Percentiles rank a stretch among this genome's conserved stretches.
Conservation (phyloP, 2,888 invertebrate species). For the Catocala fraxini region DNA sequence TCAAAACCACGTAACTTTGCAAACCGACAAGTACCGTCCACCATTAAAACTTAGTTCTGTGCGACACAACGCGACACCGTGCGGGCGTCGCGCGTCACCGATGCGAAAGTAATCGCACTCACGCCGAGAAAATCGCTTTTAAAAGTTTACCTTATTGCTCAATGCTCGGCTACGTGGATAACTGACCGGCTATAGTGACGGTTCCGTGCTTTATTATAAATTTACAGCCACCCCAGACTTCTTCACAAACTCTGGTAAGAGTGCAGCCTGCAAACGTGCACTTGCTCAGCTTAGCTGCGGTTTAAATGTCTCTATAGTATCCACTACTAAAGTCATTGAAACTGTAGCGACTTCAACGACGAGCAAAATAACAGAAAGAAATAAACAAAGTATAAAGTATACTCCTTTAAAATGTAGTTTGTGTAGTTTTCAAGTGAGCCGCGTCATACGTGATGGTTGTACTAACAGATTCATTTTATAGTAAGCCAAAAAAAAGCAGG, state of each 20-base stretch:
- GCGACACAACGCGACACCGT: slow-evolving; percentile 43
- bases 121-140: slow-evolving; percentile 55
- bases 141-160: slow-evolving; percentile 52
- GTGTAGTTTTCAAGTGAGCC: no score
- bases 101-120: slow-evolving; percentile 53
- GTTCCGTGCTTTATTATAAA: slow-evolving; percentile 38
- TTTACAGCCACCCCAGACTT: slow-evolving; percentile 21
- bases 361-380: no score
- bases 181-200: slow-evolving; percentile 23
- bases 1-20: slow-evolving; percentile 56
- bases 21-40: slow-evolving; percentile 60
- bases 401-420: no score
- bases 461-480: no score
- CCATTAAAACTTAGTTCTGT: slow-evolving; percentile 71
- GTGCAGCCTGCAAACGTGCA: not conserved
- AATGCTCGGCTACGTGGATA: slow-evolving; percentile 31
- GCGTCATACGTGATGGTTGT: no score
- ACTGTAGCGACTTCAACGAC: no score
- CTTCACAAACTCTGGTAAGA: not conserved
- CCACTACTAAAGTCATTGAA: no score
- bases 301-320: not conserved
- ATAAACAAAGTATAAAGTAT: no score
- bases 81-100: slow-evolving; percentile 36
- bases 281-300: not conserved
- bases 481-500: no score